Evolutionary conservation across 2,888 invertebrate species (phyloP).

Genomic region (Hanleya hanleyi): DNA sequence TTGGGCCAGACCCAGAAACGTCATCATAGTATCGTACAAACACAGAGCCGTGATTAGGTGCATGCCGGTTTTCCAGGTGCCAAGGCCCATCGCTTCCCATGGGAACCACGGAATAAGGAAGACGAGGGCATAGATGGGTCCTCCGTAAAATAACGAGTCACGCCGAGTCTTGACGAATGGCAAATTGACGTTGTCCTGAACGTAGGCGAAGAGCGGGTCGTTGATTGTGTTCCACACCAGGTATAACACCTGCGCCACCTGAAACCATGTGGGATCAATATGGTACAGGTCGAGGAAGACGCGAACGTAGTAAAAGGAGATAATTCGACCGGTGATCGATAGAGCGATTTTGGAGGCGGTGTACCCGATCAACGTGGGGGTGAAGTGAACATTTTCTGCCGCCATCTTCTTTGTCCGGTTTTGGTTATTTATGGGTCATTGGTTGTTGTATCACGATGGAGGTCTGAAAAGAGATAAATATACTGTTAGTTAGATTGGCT

Average conservation of each 20-base stretch:
- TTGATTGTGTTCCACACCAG: slow-evolving; percentile 75
- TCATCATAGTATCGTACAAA: slow-evolving; percentile 74
- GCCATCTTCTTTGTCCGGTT: no score
- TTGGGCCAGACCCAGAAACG: slow-evolving; percentile 70
- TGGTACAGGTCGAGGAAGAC: slow-evolving; percentile 73
- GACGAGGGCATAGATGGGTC: slow-evolving; percentile 71
- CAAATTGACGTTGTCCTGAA: slow-evolving; percentile 61
- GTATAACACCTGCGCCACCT: slow-evolving; percentile 72
- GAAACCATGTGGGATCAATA: slow-evolving; percentile 74
- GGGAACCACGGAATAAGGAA: slow-evolving; percentile 73
- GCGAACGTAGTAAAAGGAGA: slow-evolving; percentile 75
- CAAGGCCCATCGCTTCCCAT: slow-evolving; percentile 65
- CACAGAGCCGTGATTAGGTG: slow-evolving; percentile 73
- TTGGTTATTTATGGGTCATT: no score
- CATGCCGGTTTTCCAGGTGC: slow-evolving; percentile 68
- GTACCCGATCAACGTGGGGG: not conserved
- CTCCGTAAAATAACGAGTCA: slow-evolving; percentile 71
- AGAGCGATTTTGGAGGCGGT: slow-evolving; percentile 1
- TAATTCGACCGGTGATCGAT: slow-evolving; percentile 32
- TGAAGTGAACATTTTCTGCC: not conserved
- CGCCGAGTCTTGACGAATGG: slow-evolving; percentile 69
- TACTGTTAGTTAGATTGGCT: no score
- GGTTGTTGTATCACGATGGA: no score
- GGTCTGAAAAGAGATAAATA: no score
- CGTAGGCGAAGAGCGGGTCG: slow-evolving; percentile 74